Evolutionary conservation across 2,113 vertebrate species (phyloP).

Genomic region (Prolemur simus): DNA sequence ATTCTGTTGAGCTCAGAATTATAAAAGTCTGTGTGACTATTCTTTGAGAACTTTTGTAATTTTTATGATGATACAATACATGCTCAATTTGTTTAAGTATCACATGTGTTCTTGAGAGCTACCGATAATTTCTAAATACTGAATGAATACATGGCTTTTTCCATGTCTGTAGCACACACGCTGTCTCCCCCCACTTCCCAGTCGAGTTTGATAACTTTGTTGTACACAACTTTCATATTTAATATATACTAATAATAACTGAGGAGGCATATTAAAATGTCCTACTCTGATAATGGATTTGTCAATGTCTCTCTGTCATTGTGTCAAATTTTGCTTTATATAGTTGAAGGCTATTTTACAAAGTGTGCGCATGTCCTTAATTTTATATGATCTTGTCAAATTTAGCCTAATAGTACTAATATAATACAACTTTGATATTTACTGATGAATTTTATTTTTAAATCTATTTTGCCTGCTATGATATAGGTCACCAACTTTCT

Average conservation of each 20-base stretch:
- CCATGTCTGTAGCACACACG: background rate
- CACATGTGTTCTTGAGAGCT: background rate
- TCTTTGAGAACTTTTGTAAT: background rate
- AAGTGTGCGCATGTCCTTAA: background rate
- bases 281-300: background rate
- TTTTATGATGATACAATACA: background rate
- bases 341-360: background rate
- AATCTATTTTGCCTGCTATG: background rate
- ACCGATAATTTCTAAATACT: background rate
- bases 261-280: background rate
- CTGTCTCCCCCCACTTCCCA: too few relatives aligned
- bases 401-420: background rate
- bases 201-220: background rate
- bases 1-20: background rate
- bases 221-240: background rate
- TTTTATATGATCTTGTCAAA: background rate
- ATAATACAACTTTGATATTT: background rate
- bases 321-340: background rate
- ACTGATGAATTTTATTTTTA: background rate
- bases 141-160: background rate
- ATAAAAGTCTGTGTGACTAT: background rate
- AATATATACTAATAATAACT: background rate
- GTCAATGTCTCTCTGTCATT: background rate
- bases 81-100: background rate
- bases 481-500: background rate